A percentile compares a stretch with the other conserved stretches of the same genome.
Evolutionary conservation across 2,113 vertebrate species (phyloP).

Genomic region (Pyxicephalus adspersus): DNA sequence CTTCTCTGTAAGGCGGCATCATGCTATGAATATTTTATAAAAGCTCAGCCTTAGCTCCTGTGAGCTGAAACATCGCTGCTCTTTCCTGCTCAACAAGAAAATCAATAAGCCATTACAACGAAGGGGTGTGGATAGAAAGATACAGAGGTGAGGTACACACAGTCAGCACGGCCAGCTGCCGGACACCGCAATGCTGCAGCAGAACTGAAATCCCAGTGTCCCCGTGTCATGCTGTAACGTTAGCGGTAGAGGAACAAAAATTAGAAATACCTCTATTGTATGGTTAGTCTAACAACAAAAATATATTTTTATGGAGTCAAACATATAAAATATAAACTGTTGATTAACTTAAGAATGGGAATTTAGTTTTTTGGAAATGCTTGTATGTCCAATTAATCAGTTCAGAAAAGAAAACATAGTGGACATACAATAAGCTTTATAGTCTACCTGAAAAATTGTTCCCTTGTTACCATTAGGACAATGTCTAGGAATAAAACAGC

Average conservation of each 20-base stretch:
- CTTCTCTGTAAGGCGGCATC: slow-evolving; percentile 39
- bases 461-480: too few relatives aligned
- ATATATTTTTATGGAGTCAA: neutral
- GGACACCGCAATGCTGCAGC: slow-evolving; percentile 20
- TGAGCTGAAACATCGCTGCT: slow-evolving; percentile 52
- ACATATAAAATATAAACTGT: neutral
- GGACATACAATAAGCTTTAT: too few relatives aligned
- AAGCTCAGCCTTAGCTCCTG: slow-evolving; percentile 44
- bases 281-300: neutral
- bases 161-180: neutral
- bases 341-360: too few relatives aligned
- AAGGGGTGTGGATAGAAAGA: slow-evolving; percentile 40
- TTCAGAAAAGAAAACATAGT: too few relatives aligned
- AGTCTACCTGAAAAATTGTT: too few relatives aligned
- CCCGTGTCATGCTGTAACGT: neutral
- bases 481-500: too few relatives aligned
- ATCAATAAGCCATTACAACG: slow-evolving; percentile 56
- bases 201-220: neutral
- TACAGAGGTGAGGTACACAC: slow-evolving; percentile 39
- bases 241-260: neutral
- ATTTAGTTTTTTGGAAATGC: too few relatives aligned
- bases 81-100: slow-evolving; percentile 50
- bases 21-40: slow-evolving; percentile 54
- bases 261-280: neutral
- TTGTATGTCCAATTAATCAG: too few relatives aligned